Base-by-base conservation (phyloP, 2,888 invertebrate genomes). In the Himalopsyche kuldschensis region DNA sequence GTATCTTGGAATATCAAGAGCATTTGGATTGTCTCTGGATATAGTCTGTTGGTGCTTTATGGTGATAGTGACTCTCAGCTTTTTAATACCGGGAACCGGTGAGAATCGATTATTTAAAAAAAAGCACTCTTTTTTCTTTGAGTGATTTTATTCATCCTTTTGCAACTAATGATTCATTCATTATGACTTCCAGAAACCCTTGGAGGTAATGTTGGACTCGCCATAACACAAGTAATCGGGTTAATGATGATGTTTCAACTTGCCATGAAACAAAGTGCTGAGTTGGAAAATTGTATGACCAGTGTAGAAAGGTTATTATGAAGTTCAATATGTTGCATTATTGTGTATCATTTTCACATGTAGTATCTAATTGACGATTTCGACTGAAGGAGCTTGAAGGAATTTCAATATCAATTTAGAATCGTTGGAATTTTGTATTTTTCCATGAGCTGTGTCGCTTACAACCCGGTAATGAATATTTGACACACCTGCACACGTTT, bases 191-290 rank as follows among this genome's bases (percentile, higher is more conserved):
- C 87, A 92, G 93, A 90, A 86, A 90, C 92, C 75, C 90, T 93
- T 85, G 95, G 95, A 24, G 96, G 96, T 41, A 94, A 94, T 88
- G 95, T 96, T 4, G 96, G 96, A 24, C 89, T 96, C 79, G 95
- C 95, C 11, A 95, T 96, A 80, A 96, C 96, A 0, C 95, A 96
- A 88, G 94, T 95, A 20, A 94, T 96, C 89, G 94, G 94, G 0
- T 91, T 96, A 83, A 95, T 95, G 0, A 95, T 96, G 11, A 94
- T 95, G 93, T 94, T 95, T 89, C 95, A 95, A 88, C 98, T 97
- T 97, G 97, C 97, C 41, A 96, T 98, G 94, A 92, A 98, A 15
- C 98, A 98, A 89, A 96, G 97, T 87, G 96, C 97, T 0, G 98
- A 98, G 89, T 89, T 96, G 11, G 96, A 95, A 88, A 97, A 96